phyloP scores from a whole-genome alignment of 2,888 invertebrate species.

The Syrista parreyssii region DNA sequence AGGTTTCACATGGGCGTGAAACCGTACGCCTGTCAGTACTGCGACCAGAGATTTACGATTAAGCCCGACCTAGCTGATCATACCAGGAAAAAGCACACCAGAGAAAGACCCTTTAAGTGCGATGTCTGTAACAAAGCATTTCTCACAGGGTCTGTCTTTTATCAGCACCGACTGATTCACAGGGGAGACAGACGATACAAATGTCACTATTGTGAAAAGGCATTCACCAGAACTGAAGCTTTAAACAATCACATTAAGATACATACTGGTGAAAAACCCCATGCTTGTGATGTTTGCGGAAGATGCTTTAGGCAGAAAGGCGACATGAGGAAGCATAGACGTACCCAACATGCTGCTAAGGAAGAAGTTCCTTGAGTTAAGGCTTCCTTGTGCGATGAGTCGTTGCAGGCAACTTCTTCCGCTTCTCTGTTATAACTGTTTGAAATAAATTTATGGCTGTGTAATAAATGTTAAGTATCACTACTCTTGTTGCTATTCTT shows the following conservation, averaged over 20 bases:
- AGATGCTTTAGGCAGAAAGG: constrained; percentile 57
- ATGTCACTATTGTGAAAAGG: constrained; percentile 73
- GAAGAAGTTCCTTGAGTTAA: constrained; percentile 16
- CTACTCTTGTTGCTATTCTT: background rate
- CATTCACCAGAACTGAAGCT: constrained; percentile 75
- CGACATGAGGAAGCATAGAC: constrained; percentile 56
- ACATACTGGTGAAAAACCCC: constrained; percentile 67
- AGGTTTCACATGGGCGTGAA: constrained; percentile 76
- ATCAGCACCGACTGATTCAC: constrained; percentile 74
- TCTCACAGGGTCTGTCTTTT: constrained; percentile 74
- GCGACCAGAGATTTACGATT: constrained; percentile 73
- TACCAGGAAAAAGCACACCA: constrained; percentile 73
- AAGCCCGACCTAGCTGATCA: constrained; percentile 75
- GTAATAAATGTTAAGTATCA: background rate
- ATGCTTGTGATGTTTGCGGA: constrained; percentile 55
- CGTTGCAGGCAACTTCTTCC: background rate
- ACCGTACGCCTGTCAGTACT: constrained; percentile 73
- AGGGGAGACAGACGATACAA: constrained; percentile 74
- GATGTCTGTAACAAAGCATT: constrained; percentile 73
- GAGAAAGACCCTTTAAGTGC: constrained; percentile 74
- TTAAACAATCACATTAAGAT: constrained; percentile 74
- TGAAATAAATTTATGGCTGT: background rate
- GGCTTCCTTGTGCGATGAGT: background rate
- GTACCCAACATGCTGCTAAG: constrained; percentile 42
- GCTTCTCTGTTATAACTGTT: background rate